Evolutionary conservation across 2,888 invertebrate species (phyloP), one percentile per base, ranked within the genome.

Genomic region (Girardia tigrina): DNA sequence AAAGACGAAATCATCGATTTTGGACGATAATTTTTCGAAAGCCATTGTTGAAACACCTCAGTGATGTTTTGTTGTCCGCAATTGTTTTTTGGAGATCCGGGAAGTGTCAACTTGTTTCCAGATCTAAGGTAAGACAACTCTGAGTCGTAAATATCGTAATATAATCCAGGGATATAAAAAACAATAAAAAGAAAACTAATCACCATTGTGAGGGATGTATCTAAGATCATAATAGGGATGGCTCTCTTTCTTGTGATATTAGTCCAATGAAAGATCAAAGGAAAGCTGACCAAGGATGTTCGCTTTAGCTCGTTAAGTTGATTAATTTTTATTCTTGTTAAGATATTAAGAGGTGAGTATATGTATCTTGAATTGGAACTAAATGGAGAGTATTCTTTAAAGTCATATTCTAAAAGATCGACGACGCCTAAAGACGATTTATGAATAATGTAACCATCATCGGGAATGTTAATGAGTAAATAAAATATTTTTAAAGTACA

Each of bases 31-130:
- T 56, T 56, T 16, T 56, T 56, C 23, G 56, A 56, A 6, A 56
- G n/a, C 56, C 56, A 56, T 6, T 56, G n/a, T 56, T 56, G 20
- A 16, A 56, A 56, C 4, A 23, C 4, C 4, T 6, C n/a, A 20
- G 56, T 56, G 4, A n/a, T 56, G n/a, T 56, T 56, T n/a, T 6
- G 2, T 20, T n/a, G 6, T 6, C n/a, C n/a, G 56, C 56, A 56
- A 56, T 56, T 56, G 56, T n/a, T 56, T 56, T 23, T 56, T 56
- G 56, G 56, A 56, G 56, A 56, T 6, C 56, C 56, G n/a, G 56
- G 56, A 56, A 56, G 56, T 20, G 56, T 56, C 23, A 56, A 56
- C 23, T 56, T 56, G n/a, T 56, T 56, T 56, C n/a, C 56, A 20
- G 8, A 4, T n/a, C 23, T 56, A n/a, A 56, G 23, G 23, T 56